Percentiles rank a stretch among this genome's conserved stretches.
phyloP scores from a whole-genome alignment of 2,113 vertebrate genomes.

The Holacanthus passer region DNA sequence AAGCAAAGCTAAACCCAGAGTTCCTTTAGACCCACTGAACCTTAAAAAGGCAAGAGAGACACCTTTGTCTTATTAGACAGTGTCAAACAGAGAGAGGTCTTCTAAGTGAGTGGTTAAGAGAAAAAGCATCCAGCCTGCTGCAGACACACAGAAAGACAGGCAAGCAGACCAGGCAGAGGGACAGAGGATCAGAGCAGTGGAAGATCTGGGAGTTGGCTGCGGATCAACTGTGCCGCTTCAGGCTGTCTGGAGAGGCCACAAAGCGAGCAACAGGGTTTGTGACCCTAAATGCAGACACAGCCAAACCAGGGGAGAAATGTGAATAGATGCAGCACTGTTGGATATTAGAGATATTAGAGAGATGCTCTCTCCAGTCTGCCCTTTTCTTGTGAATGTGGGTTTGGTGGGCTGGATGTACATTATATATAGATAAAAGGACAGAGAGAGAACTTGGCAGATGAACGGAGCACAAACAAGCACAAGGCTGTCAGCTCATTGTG shows the following conservation, averaged over 20 bases:
- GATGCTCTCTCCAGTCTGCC: conserved; percentile 64
- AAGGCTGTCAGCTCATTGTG: conserved; percentile 63
- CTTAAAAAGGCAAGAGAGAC: conserved; percentile 59
- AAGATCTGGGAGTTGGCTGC: conserved; percentile 58
- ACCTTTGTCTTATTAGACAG: conserved; percentile 66
- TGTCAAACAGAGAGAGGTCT: conserved; percentile 54
- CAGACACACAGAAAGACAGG: conserved; percentile 19
- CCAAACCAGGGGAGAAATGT: conserved; percentile 61
- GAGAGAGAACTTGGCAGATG: conserved; percentile 8
- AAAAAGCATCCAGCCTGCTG: conserved; percentile 44
- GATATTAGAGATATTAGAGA: conserved; percentile 67
- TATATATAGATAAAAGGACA: background rate
- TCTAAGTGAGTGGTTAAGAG: conserved; percentile 47
- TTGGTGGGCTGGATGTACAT: conserved; percentile 8
- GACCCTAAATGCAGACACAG: conserved; percentile 67
- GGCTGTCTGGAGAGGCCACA: conserved; percentile 63
- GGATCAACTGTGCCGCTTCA: conserved; percentile 68
- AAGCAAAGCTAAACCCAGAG: conserved; percentile 62
- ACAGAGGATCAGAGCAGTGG: conserved; percentile 45
- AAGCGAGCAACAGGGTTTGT: conserved; percentile 64
- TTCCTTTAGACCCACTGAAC: conserved; percentile 67
- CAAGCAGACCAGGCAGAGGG: conserved; percentile 24
- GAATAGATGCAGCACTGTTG: conserved; percentile 61
- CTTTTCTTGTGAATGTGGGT: conserved; percentile 38
- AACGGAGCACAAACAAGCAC: conserved; percentile 52